A percentile compares a stretch with the other conserved stretches of the same genome.
Evolutionary conservation across 2,113 vertebrate genomes (phyloP).

Genomic region (Neolamprologus variostigma): DNA sequence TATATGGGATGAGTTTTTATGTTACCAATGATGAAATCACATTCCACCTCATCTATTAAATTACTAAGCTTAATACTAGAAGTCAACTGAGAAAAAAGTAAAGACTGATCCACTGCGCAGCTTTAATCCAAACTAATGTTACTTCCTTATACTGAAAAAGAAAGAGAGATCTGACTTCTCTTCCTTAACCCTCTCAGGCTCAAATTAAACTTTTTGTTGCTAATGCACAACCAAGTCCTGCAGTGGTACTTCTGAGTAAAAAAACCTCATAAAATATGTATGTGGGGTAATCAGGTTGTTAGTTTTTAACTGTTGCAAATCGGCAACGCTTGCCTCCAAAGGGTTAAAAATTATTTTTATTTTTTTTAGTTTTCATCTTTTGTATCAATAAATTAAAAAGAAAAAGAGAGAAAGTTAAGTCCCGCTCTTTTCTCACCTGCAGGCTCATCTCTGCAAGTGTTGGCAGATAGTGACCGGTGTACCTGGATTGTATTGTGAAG

Average conservation of each 20-base stretch:
- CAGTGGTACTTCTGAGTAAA: background rate
- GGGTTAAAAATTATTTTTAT: background rate
- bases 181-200: background rate
- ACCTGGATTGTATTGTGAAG: conserved; percentile 86
- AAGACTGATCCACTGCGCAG: background rate
- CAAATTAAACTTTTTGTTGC: background rate
- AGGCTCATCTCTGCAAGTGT: conserved; percentile 86
- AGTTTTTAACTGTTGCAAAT: background rate
- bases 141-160: background rate
- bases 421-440: background rate
- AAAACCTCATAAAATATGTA: background rate
- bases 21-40: background rate
- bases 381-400: background rate
- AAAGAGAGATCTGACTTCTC: background rate
- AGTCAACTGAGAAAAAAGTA: background rate
- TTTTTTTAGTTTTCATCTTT: background rate
- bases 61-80: background rate
- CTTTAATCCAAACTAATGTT: background rate
- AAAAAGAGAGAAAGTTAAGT: rapidly evolving
- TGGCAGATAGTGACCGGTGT: conserved; percentile 83
- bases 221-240: background rate
- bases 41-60: background rate
- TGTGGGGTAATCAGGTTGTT: background rate
- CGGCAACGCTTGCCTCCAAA: rapidly evolving
- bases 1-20: background rate